phyloP scores from a whole-genome alignment of 2,888 invertebrate species.

The Celastrina argiolus region DNA sequence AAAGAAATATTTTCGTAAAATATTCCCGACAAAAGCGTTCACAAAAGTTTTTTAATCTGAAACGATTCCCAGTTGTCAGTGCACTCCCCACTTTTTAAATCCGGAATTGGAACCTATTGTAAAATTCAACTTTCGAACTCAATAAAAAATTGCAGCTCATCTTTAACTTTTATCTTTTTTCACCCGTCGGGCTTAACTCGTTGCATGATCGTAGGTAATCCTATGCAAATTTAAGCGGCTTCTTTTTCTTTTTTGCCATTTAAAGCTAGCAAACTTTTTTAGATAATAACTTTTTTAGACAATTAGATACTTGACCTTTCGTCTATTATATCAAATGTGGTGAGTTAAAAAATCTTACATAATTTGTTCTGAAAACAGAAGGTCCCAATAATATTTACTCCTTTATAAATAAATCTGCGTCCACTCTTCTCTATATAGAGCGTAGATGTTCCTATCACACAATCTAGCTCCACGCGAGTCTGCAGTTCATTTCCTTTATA shows the following conservation, averaged over 20 bases:
- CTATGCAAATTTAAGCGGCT: neutral
- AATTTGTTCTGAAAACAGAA: neutral
- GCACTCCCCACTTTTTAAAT: conserved; percentile 28
- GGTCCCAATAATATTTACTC: neutral
- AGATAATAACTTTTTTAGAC: neutral
- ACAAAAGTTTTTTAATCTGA: conserved; percentile 36
- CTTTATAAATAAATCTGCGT: neutral
- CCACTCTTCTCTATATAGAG: neutral
- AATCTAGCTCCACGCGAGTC: neutral
- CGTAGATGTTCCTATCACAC: neutral
- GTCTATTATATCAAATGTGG: neutral
- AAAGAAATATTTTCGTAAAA: neutral
- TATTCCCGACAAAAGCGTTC: conserved; percentile 25
- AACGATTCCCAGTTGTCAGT: conserved; percentile 33
- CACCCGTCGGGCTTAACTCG: conserved; percentile 2
- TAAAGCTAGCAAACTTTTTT: neutral
- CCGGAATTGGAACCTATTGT: conserved; percentile 23
- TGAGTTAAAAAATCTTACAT: neutral
- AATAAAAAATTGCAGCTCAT: conserved; percentile 24
- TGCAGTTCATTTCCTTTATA: neutral
- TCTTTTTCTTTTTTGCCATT: neutral
- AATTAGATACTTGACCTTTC: neutral
- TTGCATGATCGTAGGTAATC: neutral
- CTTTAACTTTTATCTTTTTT: conserved; percentile 8
- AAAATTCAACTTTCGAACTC: conserved; percentile 25